Evolutionary conservation across 2,888 invertebrate genomes (phyloP).

Genomic region (Pseudococcus jackbeardsleyi): DNA sequence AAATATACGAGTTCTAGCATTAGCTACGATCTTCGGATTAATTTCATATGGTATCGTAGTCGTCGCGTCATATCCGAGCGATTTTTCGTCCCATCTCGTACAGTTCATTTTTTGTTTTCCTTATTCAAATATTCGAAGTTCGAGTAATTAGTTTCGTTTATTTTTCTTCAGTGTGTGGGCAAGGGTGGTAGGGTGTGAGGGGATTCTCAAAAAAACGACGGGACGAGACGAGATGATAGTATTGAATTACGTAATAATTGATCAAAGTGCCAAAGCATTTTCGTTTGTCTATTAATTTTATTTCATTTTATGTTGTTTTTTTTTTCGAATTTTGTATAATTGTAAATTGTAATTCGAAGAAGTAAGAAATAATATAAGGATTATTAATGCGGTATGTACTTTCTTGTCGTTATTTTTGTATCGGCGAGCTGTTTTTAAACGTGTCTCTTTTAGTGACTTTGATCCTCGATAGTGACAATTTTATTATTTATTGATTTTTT

Average conservation of each 20-base stretch:
- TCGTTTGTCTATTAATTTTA: not conserved
- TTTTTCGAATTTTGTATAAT: not conserved
- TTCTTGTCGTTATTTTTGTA: not conserved
- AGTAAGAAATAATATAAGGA: not conserved
- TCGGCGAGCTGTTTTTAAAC: not conserved
- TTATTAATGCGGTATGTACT: not conserved
- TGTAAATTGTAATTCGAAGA: not conserved
- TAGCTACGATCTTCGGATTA: too few relatives aligned
- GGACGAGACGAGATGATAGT: not conserved
- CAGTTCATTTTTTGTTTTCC: not conserved
- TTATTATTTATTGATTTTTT: conserved; percentile 29
- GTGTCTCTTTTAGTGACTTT: conserved; percentile 23
- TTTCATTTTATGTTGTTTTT: not conserved
- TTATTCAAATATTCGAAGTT: not conserved
- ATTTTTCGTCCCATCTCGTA: not conserved
- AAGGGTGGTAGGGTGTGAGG: too few relatives aligned
- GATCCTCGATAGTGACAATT: conserved; percentile 31
- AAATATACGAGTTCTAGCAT: too few relatives aligned
- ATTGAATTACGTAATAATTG: not conserved
- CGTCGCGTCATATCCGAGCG: not conserved
- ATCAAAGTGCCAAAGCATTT: conserved; percentile 16
- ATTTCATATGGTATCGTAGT: too few relatives aligned
- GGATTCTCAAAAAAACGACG: not conserved
- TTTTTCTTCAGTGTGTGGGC: not conserved
- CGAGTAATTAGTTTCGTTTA: too few relatives aligned